A percentile compares a stretch with the other conserved stretches of the same genome.
Conservation (phyloP, 1,140 invertebrate genomes). For the Polyergus mexicanus region DNA sequence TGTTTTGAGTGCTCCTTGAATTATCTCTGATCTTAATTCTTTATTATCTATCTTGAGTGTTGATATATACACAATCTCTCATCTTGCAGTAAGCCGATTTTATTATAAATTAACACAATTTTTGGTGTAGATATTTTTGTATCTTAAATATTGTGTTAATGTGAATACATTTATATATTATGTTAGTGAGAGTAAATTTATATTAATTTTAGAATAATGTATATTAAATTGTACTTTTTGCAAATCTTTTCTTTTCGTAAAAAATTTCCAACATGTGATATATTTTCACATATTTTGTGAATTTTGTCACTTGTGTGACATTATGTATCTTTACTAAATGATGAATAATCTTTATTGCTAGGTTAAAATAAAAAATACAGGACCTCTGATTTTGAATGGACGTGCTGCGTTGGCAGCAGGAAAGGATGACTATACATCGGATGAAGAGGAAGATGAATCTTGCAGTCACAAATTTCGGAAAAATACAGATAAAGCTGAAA, state of each 20-base stretch:
- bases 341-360: slow-evolving; percentile 73
- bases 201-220: slow-evolving; percentile 27
- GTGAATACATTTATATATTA: too few species aligned
- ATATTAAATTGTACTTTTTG: slow-evolving; percentile 13
- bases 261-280: slow-evolving; percentile 23
- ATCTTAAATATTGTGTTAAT: slow-evolving; percentile 15
- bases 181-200: slow-evolving; percentile 19
- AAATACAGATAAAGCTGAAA: slow-evolving; percentile 87
- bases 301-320: background rate
- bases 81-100: slow-evolving; percentile 27
- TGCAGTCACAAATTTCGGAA: slow-evolving; percentile 88
- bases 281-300: slow-evolving; percentile 15
- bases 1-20: slow-evolving; percentile 26
- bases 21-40: background rate
- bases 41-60: slow-evolving; percentile 12
- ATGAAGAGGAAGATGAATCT: slow-evolving; percentile 88
- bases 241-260: slow-evolving; percentile 4
- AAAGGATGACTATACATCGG: slow-evolving; percentile 91
- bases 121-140: slow-evolving; percentile 28
- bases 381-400: slow-evolving; percentile 91
- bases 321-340: slow-evolving; percentile 45
- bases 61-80: background rate
- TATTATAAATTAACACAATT: slow-evolving; percentile 28
- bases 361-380: slow-evolving; percentile 88
- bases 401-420: slow-evolving; percentile 93